phyloP scores from a whole-genome alignment of 1,140 invertebrate species.

The Panagrolaimus sp. region DNA sequence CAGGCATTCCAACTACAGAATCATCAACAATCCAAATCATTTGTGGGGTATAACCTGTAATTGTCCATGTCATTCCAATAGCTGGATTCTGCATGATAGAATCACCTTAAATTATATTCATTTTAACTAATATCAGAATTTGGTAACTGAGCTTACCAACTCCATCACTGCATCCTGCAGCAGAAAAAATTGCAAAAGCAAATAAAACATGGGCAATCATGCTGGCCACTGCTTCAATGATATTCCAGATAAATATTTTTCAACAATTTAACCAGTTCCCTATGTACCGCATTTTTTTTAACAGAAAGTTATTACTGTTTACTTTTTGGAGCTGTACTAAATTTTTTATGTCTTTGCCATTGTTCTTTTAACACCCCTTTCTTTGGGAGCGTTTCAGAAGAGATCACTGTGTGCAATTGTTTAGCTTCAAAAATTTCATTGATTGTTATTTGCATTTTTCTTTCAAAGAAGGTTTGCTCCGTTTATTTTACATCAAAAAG shows the following conservation, averaged over 20 bases:
- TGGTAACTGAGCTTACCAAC: background rate
- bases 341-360: too few relatives aligned
- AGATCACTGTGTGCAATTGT: too few relatives aligned
- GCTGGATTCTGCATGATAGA: background rate
- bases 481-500: too few relatives aligned
- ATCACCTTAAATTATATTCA: too few relatives aligned
- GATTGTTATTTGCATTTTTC: too few relatives aligned
- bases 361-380: too few relatives aligned
- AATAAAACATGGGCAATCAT: background rate
- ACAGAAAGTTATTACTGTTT: conserved; percentile 1
- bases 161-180: background rate
- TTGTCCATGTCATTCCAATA: background rate
- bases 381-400: too few relatives aligned
- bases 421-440: too few relatives aligned
- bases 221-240: background rate
- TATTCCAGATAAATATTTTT: background rate
- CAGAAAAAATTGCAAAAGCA: background rate
- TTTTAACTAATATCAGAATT: too few relatives aligned
- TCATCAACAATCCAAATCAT: background rate
- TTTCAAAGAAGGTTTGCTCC: too few relatives aligned
- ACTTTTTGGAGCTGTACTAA: background rate
- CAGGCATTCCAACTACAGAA: background rate
- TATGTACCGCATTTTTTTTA: too few relatives aligned
- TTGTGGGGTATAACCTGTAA: background rate
- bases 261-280: background rate